Conservation (phyloP, 2,113 vertebrate genomes). For the Semnornis frantzii region DNA sequence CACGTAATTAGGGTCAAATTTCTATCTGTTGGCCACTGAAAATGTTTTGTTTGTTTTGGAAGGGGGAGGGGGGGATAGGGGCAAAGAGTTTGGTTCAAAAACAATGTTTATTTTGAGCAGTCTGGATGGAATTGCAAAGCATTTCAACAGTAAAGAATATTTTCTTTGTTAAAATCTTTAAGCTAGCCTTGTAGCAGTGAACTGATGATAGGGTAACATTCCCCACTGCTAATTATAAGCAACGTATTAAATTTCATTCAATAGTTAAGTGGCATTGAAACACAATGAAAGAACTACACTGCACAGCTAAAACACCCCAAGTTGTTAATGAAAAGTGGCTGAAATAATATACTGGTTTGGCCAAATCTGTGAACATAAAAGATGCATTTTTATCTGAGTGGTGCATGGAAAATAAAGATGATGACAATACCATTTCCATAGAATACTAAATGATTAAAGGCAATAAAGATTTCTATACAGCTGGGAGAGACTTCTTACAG, state of each 20-base stretch:
- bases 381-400: constrained; percentile 40
- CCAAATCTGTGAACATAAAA: constrained; percentile 47
- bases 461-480: not conserved
- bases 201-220: constrained; percentile 64
- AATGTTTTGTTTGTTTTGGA: constrained; percentile 47
- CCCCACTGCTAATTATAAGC: constrained; percentile 60
- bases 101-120: constrained; percentile 59
- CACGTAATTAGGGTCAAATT: constrained; percentile 42
- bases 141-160: constrained; percentile 52
- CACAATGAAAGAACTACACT: constrained; percentile 57
- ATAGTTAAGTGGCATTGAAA: constrained; percentile 36
- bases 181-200: constrained; percentile 28
- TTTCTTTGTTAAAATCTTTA: constrained; percentile 66
- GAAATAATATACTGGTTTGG: constrained; percentile 51
- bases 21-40: constrained; percentile 45
- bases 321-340: constrained; percentile 66
- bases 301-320: constrained; percentile 44
- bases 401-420: not conserved
- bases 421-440: constrained; percentile 25
- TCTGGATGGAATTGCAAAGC: constrained; percentile 1
- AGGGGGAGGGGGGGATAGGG: not conserved
- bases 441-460: constrained; percentile 19
- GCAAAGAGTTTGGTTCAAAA: constrained; percentile 33
- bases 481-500: not conserved
- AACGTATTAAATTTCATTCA: constrained; percentile 66